Percentiles rank a stretch among this genome's conserved stretches.
Evolutionary conservation across 2,113 vertebrate species (phyloP).

Genomic region (Muntiacus muntjak): DNA sequence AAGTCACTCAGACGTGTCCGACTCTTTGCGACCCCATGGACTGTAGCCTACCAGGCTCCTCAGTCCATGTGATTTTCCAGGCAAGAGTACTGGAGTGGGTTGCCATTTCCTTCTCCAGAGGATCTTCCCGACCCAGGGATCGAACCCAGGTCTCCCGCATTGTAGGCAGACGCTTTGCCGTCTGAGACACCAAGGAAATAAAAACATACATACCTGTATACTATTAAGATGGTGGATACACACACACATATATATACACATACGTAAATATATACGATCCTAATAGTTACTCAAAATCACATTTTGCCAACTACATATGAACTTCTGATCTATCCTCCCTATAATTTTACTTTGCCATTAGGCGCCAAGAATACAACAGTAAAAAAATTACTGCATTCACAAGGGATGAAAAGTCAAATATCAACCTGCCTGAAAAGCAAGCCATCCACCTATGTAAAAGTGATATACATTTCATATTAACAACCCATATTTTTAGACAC

Average conservation of each 20-base stretch:
- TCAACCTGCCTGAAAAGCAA: conserved; percentile 16
- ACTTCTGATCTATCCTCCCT: conserved; percentile 24
- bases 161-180: background rate
- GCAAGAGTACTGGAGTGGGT: background rate
- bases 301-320: conserved; percentile 2
- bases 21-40: background rate
- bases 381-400: conserved; percentile 47
- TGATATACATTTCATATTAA: background rate
- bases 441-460: background rate
- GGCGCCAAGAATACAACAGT: background rate
- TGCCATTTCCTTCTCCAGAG: background rate
- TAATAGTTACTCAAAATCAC: conserved; percentile 36
- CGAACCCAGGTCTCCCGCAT: background rate
- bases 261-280: background rate
- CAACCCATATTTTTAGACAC: conserved; percentile 9
- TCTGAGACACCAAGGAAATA: background rate
- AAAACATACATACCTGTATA: background rate
- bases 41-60: background rate
- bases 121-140: background rate
- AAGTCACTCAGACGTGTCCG: background rate
- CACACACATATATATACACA: background rate
- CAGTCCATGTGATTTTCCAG: background rate
- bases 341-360: conserved; percentile 33
- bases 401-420: conserved; percentile 31
- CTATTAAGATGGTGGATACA: background rate